phyloP scores from a whole-genome alignment of 1,140 invertebrate species.

The Drosophila leontia region DNA sequence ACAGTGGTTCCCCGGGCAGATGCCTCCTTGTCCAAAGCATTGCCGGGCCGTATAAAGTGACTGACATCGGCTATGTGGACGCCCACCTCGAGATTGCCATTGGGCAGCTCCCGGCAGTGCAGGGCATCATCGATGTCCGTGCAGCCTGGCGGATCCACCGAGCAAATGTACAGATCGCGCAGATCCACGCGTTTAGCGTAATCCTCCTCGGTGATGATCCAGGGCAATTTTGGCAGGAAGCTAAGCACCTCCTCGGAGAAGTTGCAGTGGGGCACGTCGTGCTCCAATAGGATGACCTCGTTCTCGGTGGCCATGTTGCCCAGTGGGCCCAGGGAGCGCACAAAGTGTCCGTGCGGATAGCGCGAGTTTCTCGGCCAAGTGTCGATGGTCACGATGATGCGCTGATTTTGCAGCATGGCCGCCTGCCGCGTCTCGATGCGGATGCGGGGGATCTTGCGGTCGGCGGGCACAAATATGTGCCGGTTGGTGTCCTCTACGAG shows the following conservation, averaged over 20 bases:
- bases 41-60: constrained; percentile 95
- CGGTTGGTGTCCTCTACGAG: constrained; percentile 89
- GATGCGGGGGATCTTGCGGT: constrained; percentile 95
- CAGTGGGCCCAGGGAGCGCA: constrained; percentile 91
- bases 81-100: constrained; percentile 94
- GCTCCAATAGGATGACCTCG: constrained; percentile 97
- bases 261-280: constrained; percentile 97
- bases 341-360: constrained; percentile 93
- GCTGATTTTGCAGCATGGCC: constrained; percentile 91
- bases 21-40: constrained; percentile 95
- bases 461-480: constrained; percentile 96
- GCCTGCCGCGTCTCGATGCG: constrained; percentile 96
- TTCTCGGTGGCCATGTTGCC: constrained; percentile 97
- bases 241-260: constrained; percentile 97
- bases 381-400: constrained; percentile 96
- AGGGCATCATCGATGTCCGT: constrained; percentile 99
- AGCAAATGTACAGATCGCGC: constrained; percentile 94
- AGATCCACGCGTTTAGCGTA: constrained; percentile 92
- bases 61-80: constrained; percentile 98
- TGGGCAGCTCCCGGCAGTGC: constrained; percentile 92
- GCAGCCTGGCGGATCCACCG: constrained; percentile 99
- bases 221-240: constrained; percentile 96
- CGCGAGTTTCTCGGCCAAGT: constrained; percentile 95
- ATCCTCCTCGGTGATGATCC: constrained; percentile 94
- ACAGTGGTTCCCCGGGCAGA: constrained; percentile 94